Conservation (phyloP, 2,113 vertebrate species). For the Corvus cornix region DNA sequence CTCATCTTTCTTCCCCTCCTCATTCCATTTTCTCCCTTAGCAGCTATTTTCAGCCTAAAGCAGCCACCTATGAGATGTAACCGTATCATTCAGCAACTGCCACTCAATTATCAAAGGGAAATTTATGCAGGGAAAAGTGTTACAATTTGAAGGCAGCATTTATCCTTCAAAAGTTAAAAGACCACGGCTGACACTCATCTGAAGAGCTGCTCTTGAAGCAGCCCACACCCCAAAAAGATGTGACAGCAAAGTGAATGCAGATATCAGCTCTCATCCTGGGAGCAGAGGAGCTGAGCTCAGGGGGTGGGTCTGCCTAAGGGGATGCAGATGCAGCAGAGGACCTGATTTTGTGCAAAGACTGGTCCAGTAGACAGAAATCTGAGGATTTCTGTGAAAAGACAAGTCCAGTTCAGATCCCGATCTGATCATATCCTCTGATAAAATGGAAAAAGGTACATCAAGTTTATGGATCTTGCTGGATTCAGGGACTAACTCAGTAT, state of each 20-base stretch:
- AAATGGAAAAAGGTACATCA: not conserved
- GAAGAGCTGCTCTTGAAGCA: not conserved
- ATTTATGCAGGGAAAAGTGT: not conserved
- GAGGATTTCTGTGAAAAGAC: not conserved
- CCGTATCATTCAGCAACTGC: not conserved
- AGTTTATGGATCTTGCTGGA: not conserved
- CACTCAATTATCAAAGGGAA: not conserved
- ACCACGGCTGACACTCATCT: rapidly evolving
- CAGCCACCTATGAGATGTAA: not conserved
- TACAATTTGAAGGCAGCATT: not conserved
- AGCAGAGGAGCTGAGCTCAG: not conserved
- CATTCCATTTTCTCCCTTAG: not conserved
- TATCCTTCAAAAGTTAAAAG: not conserved
- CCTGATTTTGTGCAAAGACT: not conserved
- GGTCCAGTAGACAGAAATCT: not conserved
- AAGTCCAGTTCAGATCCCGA: not conserved
- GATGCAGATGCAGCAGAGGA: not conserved
- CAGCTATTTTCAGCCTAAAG: slow-evolving; percentile 1
- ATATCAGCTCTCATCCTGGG: not conserved
- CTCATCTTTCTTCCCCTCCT: not conserved
- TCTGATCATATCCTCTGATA: not conserved
- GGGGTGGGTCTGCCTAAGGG: too few species aligned
- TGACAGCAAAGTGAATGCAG: not conserved
- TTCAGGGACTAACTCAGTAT: not conserved
- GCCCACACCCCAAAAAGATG: not conserved